phyloP scores from a whole-genome alignment of 2,888 invertebrate genomes.

The Odontocolon sp. region DNA sequence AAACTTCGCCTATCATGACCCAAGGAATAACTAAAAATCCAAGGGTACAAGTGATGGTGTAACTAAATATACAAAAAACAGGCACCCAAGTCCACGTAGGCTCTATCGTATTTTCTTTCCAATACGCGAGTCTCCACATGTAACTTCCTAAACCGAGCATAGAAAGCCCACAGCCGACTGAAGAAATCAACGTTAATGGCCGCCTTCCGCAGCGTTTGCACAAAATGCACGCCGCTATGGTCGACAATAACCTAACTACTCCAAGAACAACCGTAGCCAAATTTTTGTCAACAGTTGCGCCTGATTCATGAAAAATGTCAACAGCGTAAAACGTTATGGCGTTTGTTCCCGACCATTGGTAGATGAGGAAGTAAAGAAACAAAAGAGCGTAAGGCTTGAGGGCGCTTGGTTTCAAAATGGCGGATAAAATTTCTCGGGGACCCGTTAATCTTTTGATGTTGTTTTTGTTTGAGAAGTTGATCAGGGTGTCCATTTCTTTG shows the following conservation, averaged over 20 bases:
- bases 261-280: conserved; percentile 85
- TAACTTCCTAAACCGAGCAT: conserved; percentile 85
- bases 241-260: conserved; percentile 84
- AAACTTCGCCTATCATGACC: conserved; percentile 89
- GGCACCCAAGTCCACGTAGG: conserved; percentile 84
- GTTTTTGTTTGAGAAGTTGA: conserved; percentile 85
- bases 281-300: conserved; percentile 83
- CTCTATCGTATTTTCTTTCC: conserved; percentile 80
- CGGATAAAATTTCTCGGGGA: conserved; percentile 82
- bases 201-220: conserved; percentile 84
- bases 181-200: conserved; percentile 85
- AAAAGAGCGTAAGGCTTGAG: conserved; percentile 85
- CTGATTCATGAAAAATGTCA: conserved; percentile 85
- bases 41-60: conserved; percentile 85
- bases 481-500: conserved; percentile 84
- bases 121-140: conserved; percentile 83
- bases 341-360: conserved; percentile 88
- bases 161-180: conserved; percentile 84
- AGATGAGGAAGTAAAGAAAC: conserved; percentile 86
- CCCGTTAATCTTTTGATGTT: conserved; percentile 83
- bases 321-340: conserved; percentile 87
- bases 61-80: conserved; percentile 84
- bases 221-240: conserved; percentile 84
- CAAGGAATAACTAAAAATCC: conserved; percentile 87
- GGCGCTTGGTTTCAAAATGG: conserved; percentile 84